Evolutionary conservation across 2,888 invertebrate species (phyloP).

Genomic region (Amphiduros pacificus): DNA sequence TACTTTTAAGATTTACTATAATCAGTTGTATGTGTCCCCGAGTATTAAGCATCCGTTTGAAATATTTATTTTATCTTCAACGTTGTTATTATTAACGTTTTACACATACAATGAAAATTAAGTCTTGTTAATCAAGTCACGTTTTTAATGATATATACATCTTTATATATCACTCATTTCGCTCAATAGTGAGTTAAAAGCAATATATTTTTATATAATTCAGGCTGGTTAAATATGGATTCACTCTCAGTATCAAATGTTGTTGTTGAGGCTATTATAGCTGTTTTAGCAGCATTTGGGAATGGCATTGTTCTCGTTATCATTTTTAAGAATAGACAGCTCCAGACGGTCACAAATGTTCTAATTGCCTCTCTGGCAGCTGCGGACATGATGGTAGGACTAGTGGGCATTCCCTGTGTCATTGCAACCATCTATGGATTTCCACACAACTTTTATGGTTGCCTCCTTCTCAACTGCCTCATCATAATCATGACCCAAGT

Average conservation of each 20-base stretch:
- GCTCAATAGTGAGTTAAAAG: no score
- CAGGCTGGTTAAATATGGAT: no score
- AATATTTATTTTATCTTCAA: neutral
- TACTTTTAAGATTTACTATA: no score
- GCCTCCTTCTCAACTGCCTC: conserved; percentile 12
- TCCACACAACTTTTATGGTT: conserved; percentile 13
- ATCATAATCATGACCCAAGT: conserved; percentile 10
- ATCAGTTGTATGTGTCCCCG: neutral
- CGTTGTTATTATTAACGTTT: no score
- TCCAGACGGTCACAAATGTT: conserved; percentile 13
- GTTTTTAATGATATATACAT: no score
- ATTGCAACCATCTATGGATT: conserved; percentile 8
- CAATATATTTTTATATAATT: no score
- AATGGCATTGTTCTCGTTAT: conserved; percentile 22
- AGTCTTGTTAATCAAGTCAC: no score
- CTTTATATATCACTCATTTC: no score
- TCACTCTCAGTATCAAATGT: neutral
- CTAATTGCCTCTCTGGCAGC: conserved; percentile 12
- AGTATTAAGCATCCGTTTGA: neutral
- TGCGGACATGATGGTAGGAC: conserved; percentile 14
- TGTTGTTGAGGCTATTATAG: neutral
- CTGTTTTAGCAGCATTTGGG: conserved; percentile 1
- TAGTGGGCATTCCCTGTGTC: conserved; percentile 5
- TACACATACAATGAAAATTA: no score
- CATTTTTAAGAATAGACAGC: neutral